phyloP scores from a whole-genome alignment of 2,888 invertebrate genomes.

The Campoplex capitator region DNA sequence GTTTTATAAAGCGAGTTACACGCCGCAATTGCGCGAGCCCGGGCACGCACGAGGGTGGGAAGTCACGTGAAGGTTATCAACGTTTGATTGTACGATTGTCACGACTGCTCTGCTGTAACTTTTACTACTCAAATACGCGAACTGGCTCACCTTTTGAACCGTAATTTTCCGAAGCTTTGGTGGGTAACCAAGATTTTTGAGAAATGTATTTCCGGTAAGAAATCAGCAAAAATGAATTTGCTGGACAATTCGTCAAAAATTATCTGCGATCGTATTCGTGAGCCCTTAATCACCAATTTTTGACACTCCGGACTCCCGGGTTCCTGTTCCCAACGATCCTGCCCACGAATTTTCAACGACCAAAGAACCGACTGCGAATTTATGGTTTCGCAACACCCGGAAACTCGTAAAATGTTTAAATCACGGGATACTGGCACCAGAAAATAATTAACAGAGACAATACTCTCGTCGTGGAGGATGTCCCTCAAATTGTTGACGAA shows the following conservation, averaged over 20 bases:
- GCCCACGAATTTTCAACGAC: neutral
- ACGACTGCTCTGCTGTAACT: constrained; percentile 57
- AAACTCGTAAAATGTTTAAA: neutral
- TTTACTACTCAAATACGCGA: constrained; percentile 46
- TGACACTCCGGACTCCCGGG: neutral
- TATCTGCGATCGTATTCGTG: too few species aligned
- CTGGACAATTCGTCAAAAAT: neutral
- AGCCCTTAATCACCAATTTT: neutral
- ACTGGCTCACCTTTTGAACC: constrained; percentile 47
- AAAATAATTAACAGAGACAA: constrained; percentile 5
- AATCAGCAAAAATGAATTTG: neutral
- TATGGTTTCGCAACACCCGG: neutral
- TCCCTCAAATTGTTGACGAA: constrained; percentile 67
- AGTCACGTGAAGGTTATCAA: constrained; percentile 77
- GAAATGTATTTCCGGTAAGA: constrained; percentile 2
- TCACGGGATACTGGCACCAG: constrained; percentile 12
- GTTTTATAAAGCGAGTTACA: constrained; percentile 73
- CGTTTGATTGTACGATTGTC: constrained; percentile 72
- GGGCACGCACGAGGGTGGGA: constrained; percentile 69
- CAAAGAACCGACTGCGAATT: too few species aligned
- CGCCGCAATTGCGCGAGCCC: constrained; percentile 71
- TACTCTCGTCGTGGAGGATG: constrained; percentile 47
- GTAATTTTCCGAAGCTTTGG: neutral
- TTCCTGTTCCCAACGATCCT: neutral
- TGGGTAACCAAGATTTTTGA: neutral